Evolutionary conservation across 2,797 vertebrate species (phyloP).

Genomic region (Anguilla obscura): DNA sequence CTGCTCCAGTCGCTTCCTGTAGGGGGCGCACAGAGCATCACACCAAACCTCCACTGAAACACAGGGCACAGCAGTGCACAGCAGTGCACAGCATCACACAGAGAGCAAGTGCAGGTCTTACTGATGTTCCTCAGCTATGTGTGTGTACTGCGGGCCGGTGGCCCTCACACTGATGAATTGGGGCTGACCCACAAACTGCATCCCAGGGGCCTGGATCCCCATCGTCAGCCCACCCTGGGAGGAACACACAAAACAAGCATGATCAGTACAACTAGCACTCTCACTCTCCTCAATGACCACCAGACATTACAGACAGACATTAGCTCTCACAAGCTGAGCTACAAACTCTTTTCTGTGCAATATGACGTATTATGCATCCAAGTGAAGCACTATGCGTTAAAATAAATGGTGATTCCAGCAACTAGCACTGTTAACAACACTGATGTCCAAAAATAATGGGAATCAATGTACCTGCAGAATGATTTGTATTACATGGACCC

Average conservation of each 20-base stretch:
- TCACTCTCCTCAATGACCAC: not conserved
- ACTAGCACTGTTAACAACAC: not conserved
- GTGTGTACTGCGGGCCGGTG: constrained; percentile 84
- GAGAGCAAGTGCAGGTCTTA: constrained; percentile 67
- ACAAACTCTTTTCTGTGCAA: not conserved
- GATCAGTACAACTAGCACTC: not conserved
- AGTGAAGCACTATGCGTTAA: too few relatives aligned
- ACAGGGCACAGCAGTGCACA: not conserved
- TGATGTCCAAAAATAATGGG: not conserved
- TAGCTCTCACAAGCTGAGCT: not conserved
- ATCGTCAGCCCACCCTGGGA: constrained; percentile 86
- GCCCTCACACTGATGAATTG: constrained; percentile 88
- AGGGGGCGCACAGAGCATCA: constrained; percentile 10
- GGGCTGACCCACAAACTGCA: constrained; percentile 89
- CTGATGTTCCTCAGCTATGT: constrained; percentile 97
- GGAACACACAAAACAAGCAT: not conserved
- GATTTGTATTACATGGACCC: not conserved
- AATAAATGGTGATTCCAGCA: not conserved
- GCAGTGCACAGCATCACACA: not conserved
- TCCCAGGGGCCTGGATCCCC: constrained; percentile 61
- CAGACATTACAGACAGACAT: not conserved
- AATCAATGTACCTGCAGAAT: not conserved
- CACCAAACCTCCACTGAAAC: not conserved
- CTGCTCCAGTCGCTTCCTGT: constrained; percentile 92
- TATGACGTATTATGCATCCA: too few relatives aligned